Conservation (phyloP, 2,888 invertebrate species). For the Drosophila mimetica region DNA sequence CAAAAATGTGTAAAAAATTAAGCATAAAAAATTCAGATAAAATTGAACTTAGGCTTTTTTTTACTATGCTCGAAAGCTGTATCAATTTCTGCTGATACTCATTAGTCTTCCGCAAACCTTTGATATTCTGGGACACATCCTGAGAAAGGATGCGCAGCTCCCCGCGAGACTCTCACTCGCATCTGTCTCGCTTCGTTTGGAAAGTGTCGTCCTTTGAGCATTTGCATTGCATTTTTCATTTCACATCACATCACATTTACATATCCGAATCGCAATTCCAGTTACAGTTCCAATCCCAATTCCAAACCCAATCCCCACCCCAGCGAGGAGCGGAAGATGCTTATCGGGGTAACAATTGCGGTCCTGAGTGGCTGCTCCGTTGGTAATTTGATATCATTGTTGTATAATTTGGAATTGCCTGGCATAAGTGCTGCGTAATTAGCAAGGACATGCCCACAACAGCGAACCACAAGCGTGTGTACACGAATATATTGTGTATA, state of each 20-base stretch:
- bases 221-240: constrained; percentile 56
- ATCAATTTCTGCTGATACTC: neutral
- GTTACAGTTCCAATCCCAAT: no score
- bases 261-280: constrained; percentile 26
- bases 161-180: constrained; percentile 10
- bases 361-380: constrained; percentile 57
- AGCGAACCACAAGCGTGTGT: constrained; percentile 21
- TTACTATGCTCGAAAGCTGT: neutral
- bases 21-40: no score
- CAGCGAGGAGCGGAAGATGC: constrained; percentile 24
- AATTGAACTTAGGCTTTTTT: no score
- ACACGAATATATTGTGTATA: no score
- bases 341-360: constrained; percentile 65
- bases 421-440: constrained; percentile 79
- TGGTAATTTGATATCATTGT: constrained; percentile 78
- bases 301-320: constrained; percentile 10
- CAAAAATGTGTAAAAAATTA: no score
- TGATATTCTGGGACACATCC: neutral
- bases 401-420: constrained; percentile 76
- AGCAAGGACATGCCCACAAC: constrained; percentile 75
- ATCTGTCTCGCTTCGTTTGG: constrained; percentile 50
- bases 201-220: constrained; percentile 12
- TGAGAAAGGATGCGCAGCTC: neutral
- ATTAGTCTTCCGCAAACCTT: neutral
- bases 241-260: constrained; percentile 67